Evolutionary conservation across 2,888 invertebrate genomes (phyloP), one percentile per base, ranked within the genome.

Genomic region (Plebejus anna): DNA sequence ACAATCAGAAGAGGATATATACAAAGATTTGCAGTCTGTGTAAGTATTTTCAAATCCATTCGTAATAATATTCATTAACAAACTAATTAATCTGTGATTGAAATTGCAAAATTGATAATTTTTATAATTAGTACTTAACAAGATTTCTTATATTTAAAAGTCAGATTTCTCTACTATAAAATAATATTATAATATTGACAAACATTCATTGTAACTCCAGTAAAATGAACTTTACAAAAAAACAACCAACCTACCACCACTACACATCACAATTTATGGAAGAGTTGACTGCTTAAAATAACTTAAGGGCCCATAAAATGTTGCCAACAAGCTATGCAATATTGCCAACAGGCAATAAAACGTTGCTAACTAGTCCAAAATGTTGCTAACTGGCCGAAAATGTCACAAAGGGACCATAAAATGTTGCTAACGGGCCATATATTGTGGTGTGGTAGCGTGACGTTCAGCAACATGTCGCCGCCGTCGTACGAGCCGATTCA

Each of bases 1-100:
- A 80, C 95, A 95, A 83, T 97, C 97, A 42, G 97, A 97, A 87
- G 97, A 97, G 88, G 97, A 97, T 82, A 97, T 97, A 81, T 98
- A 97, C 89, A 97, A 97, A 90, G 97, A 97, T 87, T 93, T 98
- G 81, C 97, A 97, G 88, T 95, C 96, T 82, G 96, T 96, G 97
- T 97, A 95, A 96, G 96, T 96, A 87, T 28, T 77, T 80, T 72
- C 75, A 77, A 28, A 78, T 76, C 59, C 78, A 70, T 75, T 77
- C 79, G 7, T 70, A 9, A 0, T 36, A 70, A 32, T 11, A 66
- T 11, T 70, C 22, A n/a, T 4, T 22, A 59, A 59, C 6, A n/a
- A 59, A 16, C n/a, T 59, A 59, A 7, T 59, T 55, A 16, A 4
- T 3, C 11, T 61, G 28, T 61, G 4, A 66, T 32, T 36, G 66